Evolutionary conservation across 2,113 vertebrate genomes (phyloP), one percentile per base, ranked within the genome.

Genomic region (Xenus cinereus): DNA sequence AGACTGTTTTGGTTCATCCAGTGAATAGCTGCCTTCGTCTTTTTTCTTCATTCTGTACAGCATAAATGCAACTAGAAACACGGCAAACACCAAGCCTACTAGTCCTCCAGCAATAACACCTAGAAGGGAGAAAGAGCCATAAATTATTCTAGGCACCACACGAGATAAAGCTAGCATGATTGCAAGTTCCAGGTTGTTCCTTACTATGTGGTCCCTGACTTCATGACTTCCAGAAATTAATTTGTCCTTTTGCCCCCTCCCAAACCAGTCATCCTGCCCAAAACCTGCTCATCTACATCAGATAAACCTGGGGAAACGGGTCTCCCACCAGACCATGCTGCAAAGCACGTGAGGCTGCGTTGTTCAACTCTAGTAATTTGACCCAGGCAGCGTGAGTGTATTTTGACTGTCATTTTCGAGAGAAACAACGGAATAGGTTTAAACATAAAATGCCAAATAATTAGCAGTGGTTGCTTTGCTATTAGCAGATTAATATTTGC

Each of bases 21-120:
- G 84, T 81, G 97, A 98, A 92, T 98, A 98, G 97, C 98, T 98
- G 87, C 98, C 98, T 83, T 98, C 97, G 1, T 98, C 98, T 95
- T 98, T 99, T 93, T 98, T 98, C 96, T 98, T 98, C 98, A 98
- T 98, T 90, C 97, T 98, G 94, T 99, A 99, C 78, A 99, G 98
- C 95, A 99, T 98, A 84, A 99, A 94, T 14, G 94, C 98, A 63
- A 98, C 98, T 93, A 99, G 77, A 71, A 96, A 93, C 50, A 97
- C 97, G 6, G 98, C 99, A 6, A 99, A 97, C 27, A 96, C 74
- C 73, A 98, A 93, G 46, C 99, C 99, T 48, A 98, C 97, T 1
- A 98, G 78, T 95, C 98, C 98, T 87, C 99, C 99, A 19, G 98
- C 98, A 84, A 99, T 98, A 88, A 99, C 95, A 64, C 97, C 99